Conservation (phyloP, 2,888 invertebrate genomes). For the Clistopyga incitator region DNA sequence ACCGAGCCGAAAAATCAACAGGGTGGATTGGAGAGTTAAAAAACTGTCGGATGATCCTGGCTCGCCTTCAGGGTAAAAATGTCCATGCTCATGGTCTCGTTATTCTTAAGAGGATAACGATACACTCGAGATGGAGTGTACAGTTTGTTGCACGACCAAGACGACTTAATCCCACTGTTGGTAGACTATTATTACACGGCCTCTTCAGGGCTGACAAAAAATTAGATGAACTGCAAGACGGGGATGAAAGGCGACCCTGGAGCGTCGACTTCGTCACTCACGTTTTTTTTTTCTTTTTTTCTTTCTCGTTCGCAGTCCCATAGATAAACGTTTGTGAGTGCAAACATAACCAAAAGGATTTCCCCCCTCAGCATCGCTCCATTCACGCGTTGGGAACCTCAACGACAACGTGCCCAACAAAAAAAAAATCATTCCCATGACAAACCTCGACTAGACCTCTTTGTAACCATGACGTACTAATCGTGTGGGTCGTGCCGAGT, state of each 20-base stretch:
- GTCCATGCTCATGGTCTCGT: slow-evolving; percentile 2
- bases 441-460: slow-evolving; percentile 62
- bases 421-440: slow-evolving; percentile 21
- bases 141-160: slow-evolving; percentile 48
- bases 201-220: slow-evolving; percentile 30
- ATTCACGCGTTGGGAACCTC: slow-evolving; percentile 5
- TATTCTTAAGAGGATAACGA: slow-evolving; percentile 61
- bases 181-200: slow-evolving; percentile 38
- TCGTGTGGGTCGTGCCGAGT: slow-evolving; percentile 72
- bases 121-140: slow-evolving; percentile 39
- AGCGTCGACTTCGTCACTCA: slow-evolving; percentile 57
- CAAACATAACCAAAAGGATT: slow-evolving; percentile 29
- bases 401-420: slow-evolving; percentile 5
- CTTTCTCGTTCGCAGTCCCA: slow-evolving; percentile 9
- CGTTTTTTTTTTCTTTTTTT: slow-evolving; percentile 50
- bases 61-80: slow-evolving; percentile 35
- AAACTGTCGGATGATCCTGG: slow-evolving; percentile 36
- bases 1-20: slow-evolving; percentile 33
- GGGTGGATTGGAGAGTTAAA: slow-evolving; percentile 18
- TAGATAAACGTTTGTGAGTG: slow-evolving; percentile 45
- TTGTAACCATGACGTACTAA: slow-evolving; percentile 80
- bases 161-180: slow-evolving; percentile 44
- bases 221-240: slow-evolving; percentile 20
- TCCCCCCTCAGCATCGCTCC: slow-evolving; percentile 13
- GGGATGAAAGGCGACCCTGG: slow-evolving; percentile 40